Conservation (phyloP, 2,113 vertebrate genomes). For the Zonotrichia leucophrys region DNA sequence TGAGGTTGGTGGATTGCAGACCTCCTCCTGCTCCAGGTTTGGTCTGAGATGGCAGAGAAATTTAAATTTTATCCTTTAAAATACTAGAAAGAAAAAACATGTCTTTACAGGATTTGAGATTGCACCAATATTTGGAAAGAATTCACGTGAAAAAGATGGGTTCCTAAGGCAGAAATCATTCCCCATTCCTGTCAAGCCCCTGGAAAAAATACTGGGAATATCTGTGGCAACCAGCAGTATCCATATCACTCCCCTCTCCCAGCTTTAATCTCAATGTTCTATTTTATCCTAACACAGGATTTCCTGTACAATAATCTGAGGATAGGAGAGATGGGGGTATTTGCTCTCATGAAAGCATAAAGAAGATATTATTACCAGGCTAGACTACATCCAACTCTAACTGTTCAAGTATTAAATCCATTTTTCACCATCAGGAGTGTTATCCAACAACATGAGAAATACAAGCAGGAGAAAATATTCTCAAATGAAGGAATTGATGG, state of each 20-base stretch:
- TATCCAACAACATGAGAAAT: not conserved
- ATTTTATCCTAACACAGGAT: not conserved
- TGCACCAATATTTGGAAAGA: not conserved
- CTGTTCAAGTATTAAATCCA: slow-evolving; percentile 25
- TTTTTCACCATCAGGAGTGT: slow-evolving; percentile 32
- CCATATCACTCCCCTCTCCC: not conserved
- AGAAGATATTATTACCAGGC: not conserved
- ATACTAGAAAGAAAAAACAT: not conserved
- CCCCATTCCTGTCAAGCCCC: not conserved
- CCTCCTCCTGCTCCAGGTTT: not conserved
- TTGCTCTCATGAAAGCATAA: not conserved
- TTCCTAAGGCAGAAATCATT: not conserved
- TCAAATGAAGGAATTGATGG: slow-evolving; percentile 24
- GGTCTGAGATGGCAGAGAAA: not conserved
- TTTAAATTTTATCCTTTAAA: not conserved
- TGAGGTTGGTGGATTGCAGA: not conserved
- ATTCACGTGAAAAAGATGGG: not conserved
- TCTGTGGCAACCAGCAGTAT: not conserved
- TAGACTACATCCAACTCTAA: not conserved
- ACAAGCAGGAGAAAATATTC: slow-evolving; percentile 25
- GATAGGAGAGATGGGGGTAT: not conserved
- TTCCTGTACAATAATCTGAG: not conserved
- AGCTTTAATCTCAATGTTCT: not conserved
- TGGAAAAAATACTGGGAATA: not conserved
- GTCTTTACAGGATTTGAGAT: not conserved